These are phyloP conservation scores for Eristalis intricaria DNA, from an alignment of 2,888 invertebrate genomes.

Conservation along the genomic window DNA sequence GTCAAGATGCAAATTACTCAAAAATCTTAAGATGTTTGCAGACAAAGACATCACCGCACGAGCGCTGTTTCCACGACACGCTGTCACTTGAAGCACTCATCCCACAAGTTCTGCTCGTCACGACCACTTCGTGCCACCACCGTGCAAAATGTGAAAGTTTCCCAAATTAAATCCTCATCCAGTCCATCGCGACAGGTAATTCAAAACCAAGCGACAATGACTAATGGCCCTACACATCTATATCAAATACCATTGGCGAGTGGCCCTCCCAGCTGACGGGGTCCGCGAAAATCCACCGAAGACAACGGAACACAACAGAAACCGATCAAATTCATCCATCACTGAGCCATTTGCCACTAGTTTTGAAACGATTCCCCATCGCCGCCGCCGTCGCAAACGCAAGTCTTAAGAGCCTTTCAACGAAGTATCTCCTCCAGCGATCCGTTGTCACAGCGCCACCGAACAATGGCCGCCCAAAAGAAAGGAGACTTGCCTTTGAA, in stretches of 20 bases:
- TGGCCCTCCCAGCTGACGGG: not conserved
- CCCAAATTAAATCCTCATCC: slow-evolving; percentile 43
- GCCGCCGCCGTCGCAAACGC: not conserved
- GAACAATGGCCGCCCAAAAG: slow-evolving; percentile 50
- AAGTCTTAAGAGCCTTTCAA: slow-evolving; percentile 5
- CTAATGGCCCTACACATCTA: slow-evolving; percentile 11
- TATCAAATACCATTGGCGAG: slow-evolving; percentile 37
- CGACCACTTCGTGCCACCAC: not conserved
- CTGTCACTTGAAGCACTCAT: not conserved
- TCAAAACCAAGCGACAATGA: slow-evolving; percentile 3
- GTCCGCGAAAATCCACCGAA: not conserved
- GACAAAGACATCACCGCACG: not conserved
- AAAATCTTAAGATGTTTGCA: not conserved
- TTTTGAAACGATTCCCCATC: not conserved
- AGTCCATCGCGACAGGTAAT: slow-evolving; percentile 8
- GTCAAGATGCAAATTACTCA: not conserved
- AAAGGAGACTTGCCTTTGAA: slow-evolving; percentile 47
- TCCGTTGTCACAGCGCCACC: slow-evolving; percentile 29
- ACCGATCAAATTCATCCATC: slow-evolving; percentile 37
- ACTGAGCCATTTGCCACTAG: not conserved
- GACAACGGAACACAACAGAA: not conserved
- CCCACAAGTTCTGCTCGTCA: not conserved
- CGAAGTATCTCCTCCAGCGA: not conserved
- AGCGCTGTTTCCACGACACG: not conserved
- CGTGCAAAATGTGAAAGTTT: not conserved